Base-by-base conservation (phyloP, 1,140 invertebrate species). In the Apis cerana region DNA sequence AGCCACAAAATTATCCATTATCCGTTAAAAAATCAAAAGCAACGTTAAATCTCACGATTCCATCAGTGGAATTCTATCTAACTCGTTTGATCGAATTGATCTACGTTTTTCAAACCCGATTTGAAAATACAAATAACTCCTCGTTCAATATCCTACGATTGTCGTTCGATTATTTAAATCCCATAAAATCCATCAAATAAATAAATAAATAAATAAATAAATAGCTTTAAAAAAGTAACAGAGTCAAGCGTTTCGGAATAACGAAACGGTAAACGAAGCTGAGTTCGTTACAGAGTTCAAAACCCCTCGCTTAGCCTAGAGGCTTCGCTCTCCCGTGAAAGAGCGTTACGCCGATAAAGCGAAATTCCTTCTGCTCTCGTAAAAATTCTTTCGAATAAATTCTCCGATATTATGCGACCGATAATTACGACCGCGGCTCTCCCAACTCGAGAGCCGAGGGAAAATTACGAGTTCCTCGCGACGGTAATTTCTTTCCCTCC, bases 351-450 rank as follows among this genome's bases (percentile, higher is more conserved):
- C 65, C 58, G 81, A 82, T 82, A 82, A 78, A 56, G 48, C 58
- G 58, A 54, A 77, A 82, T 82, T 78, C 75, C 58, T 68, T 3
- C 27, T 4, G 27, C 43, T 1, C 3, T 64, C 9, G 43, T n/a
- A 56, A 71, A 82, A 61, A 56, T 70, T 43, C 52, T 50, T 21
- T 10, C 13, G 33, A 70, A 71, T 64, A 77, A 78, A 71, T 61
- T 48, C 33, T 21, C 17, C 58, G 81, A 82, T 70, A 77, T 70
- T 77, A 69, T 33, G 75, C 67, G 65, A 15, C 27, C 74, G 80
- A 69, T 77, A 82, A 82, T 82, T 77, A 77, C 74, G 62, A 27
- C 56, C 59, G 27, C 59, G 59, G 48, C 54, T 19, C 69, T n/a
- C 54, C 19, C n/a, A 62, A 23, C n/a, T 27, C 54, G 43, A 19